Base-by-base conservation (phyloP, 1,140 invertebrate genomes). In the Papilio aristodemus region DNA sequence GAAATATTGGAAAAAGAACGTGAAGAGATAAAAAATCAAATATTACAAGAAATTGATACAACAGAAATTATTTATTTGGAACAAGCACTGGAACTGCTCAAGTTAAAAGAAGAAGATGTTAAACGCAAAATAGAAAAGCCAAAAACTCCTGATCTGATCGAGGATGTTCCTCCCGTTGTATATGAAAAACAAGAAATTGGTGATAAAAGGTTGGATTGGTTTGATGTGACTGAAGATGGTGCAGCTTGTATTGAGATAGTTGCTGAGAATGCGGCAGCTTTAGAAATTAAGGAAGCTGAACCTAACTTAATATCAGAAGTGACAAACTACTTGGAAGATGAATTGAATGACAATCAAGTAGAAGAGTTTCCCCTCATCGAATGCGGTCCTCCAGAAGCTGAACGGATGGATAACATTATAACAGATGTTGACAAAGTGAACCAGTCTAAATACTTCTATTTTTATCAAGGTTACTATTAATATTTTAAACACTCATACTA, bases 1-100 rank as follows among this genome's bases (percentile, higher is more conserved):
- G 82, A 91, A 14, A 95, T 98, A 38, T 93, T 98, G 68, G 92
- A 94, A 59, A 91, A 93, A 62, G 97, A 99, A 89, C 92, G 93
- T 43, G 78, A 73, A 4, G 95, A 97, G 82, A 91, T 99, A 39
- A 79, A 93, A 71, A 69, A 87, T 11, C 94, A 95, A 81, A 84
- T 95, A 69, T 82, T 92, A 64, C 90, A 91, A 17, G 93, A 95
- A 70, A 93, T 95, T 69, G 93, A 96, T 74, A 95, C 94, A 72
- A 95, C 96, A 1, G 97, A 98, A 92, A 93, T 94, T 75, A 94
- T 95, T 78, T 98, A 97, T 81, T 95, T 98, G 72, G 94, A 98
- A 80, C 93, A 97, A 87, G 97, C 97, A 37, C 88, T 90, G 27
- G 68, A 85, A 64, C 78, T 87, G 80, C 77, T 91, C 0, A 84